phyloP scores from a whole-genome alignment of 2,797 vertebrate species.

The Coilia nasus region DNA sequence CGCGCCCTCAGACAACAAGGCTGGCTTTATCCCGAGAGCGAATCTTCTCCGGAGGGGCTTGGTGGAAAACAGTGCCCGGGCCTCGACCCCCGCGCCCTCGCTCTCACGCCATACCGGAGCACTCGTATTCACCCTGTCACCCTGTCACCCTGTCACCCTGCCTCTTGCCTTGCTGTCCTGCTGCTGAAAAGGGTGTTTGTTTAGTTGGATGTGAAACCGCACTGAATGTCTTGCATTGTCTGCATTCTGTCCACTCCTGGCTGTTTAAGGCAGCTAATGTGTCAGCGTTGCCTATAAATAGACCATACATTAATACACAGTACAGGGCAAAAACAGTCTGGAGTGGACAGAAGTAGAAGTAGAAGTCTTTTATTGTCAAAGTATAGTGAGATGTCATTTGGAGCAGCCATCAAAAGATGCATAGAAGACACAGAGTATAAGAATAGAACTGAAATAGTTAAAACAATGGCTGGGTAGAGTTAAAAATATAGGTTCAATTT shows the following conservation, averaged over 20 bases:
- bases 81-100: neutral
- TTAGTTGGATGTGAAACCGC: neutral
- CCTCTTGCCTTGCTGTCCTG: neutral
- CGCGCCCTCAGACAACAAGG: neutral
- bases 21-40: neutral
- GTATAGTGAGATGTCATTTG: too few relatives aligned
- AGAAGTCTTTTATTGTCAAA: too few relatives aligned
- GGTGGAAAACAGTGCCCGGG: neutral
- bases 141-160: neutral
- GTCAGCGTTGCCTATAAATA: neutral
- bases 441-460: too few relatives aligned
- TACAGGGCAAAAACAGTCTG: too few relatives aligned
- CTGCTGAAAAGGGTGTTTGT: slow-evolving; percentile 13
- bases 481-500: too few relatives aligned
- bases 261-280: neutral
- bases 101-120: neutral
- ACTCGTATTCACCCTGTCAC: neutral
- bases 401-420: too few relatives aligned
- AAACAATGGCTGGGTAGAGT: too few relatives aligned
- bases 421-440: too few relatives aligned
- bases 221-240: slow-evolving; percentile 1
- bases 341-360: too few relatives aligned
- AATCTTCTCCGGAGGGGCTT: neutral
- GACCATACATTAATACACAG: neutral
- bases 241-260: neutral